These are phyloP conservation scores for Apamea epomidion DNA, from an alignment of 2,888 invertebrate genomes.

Conservation along the genomic window DNA sequence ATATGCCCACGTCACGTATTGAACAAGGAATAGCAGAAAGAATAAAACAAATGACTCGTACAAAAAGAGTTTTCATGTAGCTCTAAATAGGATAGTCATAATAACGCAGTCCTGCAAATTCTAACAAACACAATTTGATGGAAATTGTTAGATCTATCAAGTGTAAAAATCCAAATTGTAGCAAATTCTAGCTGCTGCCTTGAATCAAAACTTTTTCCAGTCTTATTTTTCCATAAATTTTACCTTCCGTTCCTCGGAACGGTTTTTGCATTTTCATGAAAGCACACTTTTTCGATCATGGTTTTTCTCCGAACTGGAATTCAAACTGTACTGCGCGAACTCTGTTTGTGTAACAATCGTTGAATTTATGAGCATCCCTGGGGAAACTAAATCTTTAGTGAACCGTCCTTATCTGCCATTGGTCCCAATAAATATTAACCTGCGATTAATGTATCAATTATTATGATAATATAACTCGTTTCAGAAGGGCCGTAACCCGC, in stretches of 20 bases:
- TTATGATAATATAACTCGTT: slow-evolving; percentile 14
- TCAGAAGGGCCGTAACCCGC: slow-evolving; percentile 21
- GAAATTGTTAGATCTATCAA: not conserved
- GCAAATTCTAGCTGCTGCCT: slow-evolving; percentile 17
- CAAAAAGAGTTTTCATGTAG: not conserved
- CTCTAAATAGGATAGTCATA: not conserved
- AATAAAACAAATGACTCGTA: not conserved
- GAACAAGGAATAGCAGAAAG: not conserved
- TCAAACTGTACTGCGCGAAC: not conserved
- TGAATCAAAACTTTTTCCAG: slow-evolving; percentile 32
- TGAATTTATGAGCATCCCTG: slow-evolving; percentile 18
- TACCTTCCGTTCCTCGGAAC: slow-evolving; percentile 32
- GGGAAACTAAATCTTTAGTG: slow-evolving; percentile 3
- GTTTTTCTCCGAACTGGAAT: slow-evolving; percentile 43
- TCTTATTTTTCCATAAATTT: slow-evolving; percentile 44
- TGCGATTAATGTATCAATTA: not conserved
- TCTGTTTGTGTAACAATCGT: slow-evolving; percentile 2
- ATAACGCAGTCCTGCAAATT: not conserved
- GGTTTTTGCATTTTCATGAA: slow-evolving; percentile 52
- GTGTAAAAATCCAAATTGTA: slow-evolving; percentile 17
- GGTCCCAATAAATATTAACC: not conserved
- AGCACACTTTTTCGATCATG: slow-evolving; percentile 34
- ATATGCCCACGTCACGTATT: not conserved
- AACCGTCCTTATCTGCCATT: not conserved
- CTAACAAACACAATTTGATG: not conserved